These are phyloP conservation scores for Oreochromis niloticus DNA, from an alignment of 2,113 vertebrate species.

Conservation along the genomic window DNA sequence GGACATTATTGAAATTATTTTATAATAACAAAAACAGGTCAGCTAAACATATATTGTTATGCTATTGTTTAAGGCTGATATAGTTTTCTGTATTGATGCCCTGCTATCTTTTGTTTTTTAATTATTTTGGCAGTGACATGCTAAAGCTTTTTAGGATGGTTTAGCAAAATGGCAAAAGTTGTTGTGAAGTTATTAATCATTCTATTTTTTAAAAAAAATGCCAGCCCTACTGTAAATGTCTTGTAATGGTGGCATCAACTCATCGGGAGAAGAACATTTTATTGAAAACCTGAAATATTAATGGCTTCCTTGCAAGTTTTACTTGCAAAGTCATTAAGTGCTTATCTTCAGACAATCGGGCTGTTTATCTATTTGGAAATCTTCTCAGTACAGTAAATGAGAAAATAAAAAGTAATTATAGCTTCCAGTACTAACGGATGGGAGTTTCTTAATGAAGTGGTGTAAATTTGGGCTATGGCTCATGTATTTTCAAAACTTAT, in stretches of 20 bases:
- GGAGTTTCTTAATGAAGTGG: neutral
- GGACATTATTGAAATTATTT: neutral
- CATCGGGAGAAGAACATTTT: rapidly evolving
- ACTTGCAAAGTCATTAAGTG: neutral
- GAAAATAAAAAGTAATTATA: neutral
- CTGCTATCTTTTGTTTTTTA: neutral
- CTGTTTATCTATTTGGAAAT: neutral
- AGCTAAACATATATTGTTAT: neutral
- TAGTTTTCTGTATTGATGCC: neutral
- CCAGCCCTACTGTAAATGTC: neutral
- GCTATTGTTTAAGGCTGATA: neutral
- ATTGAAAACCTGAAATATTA: neutral
- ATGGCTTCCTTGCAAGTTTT: neutral
- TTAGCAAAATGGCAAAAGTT: neutral
- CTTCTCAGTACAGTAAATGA: neutral
- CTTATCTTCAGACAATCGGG: neutral
- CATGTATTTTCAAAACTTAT: rapidly evolving
- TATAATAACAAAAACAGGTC: neutral
- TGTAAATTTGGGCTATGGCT: neutral
- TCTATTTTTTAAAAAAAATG: neutral
- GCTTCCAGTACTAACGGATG: neutral
- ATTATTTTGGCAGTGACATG: neutral
- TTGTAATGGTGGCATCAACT: rapidly evolving
- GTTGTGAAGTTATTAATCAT: no score
- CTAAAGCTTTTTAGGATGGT: neutral